Conservation (phyloP, 2,113 vertebrate species). For the Fregata magnificens region DNA sequence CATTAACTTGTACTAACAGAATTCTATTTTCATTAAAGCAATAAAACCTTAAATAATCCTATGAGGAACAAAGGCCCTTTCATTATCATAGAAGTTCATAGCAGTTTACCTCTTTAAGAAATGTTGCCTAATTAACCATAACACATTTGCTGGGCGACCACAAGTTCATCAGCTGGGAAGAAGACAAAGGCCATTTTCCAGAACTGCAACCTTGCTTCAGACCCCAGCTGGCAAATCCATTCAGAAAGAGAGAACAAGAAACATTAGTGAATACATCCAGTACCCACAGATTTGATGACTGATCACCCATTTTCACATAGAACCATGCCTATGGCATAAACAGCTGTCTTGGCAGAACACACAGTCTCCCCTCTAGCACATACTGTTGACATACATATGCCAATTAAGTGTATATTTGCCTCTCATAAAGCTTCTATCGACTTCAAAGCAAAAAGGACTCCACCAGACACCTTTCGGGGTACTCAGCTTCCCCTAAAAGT, state of each 20-base stretch:
- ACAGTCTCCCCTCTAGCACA: neutral
- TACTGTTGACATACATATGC: neutral
- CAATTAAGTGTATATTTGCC: neutral
- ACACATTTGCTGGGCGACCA: neutral
- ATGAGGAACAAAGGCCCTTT: neutral
- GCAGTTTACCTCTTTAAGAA: neutral
- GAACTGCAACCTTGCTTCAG: neutral
- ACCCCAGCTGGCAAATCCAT: neutral
- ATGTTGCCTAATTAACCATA: neutral
- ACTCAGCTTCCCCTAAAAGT: neutral
- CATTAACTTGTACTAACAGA: neutral
- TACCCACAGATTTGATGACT: neutral
- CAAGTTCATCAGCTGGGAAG: neutral
- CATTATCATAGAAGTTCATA: neutral
- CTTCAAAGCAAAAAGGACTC: neutral
- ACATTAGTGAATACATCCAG: neutral
- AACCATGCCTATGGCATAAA: neutral
- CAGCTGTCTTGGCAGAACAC: neutral
- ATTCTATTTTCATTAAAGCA: neutral
- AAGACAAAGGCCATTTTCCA: neutral
- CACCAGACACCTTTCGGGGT: neutral
- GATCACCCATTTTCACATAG: neutral
- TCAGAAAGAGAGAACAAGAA: neutral
- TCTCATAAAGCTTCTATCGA: neutral
- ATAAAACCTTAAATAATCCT: neutral